These are phyloP conservation scores for Eurytoma californica DNA, from an alignment of 2,888 invertebrate genomes.

Conservation along the genomic window DNA sequence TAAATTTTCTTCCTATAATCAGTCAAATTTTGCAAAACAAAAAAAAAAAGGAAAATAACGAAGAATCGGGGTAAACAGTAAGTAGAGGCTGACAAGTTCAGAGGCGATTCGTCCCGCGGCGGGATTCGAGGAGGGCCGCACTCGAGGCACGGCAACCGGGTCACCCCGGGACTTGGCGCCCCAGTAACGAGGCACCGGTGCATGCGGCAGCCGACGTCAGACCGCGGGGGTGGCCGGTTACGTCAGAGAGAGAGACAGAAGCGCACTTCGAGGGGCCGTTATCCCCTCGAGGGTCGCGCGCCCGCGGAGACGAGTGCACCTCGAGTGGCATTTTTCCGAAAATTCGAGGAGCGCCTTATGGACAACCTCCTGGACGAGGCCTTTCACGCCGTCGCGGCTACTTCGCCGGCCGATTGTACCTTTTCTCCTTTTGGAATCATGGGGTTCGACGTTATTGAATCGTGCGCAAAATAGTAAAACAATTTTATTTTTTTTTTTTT, in stretches of 20 bases:
- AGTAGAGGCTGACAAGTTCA: background rate
- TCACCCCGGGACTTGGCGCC: constrained; percentile 19
- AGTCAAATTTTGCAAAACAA: background rate
- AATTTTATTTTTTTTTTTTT: no score
- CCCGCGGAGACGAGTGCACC: no score
- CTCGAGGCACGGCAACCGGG: background rate
- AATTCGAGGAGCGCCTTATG: no score
- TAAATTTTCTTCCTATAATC: no score
- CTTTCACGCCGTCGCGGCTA: no score
- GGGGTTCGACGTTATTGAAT: no score
- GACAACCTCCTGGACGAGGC: no score
- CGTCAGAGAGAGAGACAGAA: constrained; percentile 10
- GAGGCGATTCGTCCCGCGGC: background rate
- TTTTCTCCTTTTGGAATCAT: no score
- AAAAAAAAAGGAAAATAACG: background rate
- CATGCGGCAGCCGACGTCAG: constrained; percentile 29
- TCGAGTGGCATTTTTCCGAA: no score
- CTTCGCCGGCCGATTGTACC: no score
- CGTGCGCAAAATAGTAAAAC: no score
- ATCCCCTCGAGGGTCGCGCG: constrained; percentile 43
- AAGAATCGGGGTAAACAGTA: background rate
- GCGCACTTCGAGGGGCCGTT: constrained; percentile 48
- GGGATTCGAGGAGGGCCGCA: background rate
- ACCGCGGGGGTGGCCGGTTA: no score
- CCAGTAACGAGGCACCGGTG: constrained; percentile 14